Evolutionary conservation across 2,888 invertebrate species (phyloP), one percentile per base, ranked within the genome.

Genomic region (Brachylomia viminalis): DNA sequence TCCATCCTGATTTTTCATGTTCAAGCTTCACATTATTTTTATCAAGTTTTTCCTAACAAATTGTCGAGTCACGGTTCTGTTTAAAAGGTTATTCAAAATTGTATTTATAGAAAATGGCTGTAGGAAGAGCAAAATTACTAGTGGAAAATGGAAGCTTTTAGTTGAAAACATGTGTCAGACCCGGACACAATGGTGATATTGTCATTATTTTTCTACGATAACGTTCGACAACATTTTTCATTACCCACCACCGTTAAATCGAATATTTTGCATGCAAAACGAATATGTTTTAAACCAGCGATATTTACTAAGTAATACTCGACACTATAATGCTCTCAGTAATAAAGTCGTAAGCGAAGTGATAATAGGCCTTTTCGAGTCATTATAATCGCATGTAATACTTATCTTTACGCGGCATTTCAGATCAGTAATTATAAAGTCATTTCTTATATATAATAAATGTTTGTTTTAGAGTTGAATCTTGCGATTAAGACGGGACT

Each of bases 351-450:
- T 80, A 73, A 80, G 72, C 33, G 42, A 84, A 70, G 72, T 70
- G 81, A 80, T 82, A 84, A 80, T 75, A 71, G 23, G 68, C 80
- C 56, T 75, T 67, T 68, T 66, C 17, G 65, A 78, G 42, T 75
- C 75, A 79, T 82, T 80, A 75, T 75, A 84, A 75, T 82, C 71
- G 65, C 66, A 80, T 66, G 80, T 84, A 79, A 65, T 68, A 72
- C 80, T 82, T 84, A 84, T 79, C 82, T 82, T 75, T 72, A 52
- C 15, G 75, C 75, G 75, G 84, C 75, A 68, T 83, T 79, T 78
- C 80, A 83, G 82, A 83, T 82, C 80, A 58, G 75, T 84, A 84
- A 84, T 82, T 82, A 75, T 75, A 73, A 83, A 78, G 78, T 78
- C 72, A 82, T 80, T 77, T 71, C 77, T 82, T 80, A 82, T 82